Conservation (phyloP, 2,113 vertebrate genomes). For the Maylandia zebra region DNA sequence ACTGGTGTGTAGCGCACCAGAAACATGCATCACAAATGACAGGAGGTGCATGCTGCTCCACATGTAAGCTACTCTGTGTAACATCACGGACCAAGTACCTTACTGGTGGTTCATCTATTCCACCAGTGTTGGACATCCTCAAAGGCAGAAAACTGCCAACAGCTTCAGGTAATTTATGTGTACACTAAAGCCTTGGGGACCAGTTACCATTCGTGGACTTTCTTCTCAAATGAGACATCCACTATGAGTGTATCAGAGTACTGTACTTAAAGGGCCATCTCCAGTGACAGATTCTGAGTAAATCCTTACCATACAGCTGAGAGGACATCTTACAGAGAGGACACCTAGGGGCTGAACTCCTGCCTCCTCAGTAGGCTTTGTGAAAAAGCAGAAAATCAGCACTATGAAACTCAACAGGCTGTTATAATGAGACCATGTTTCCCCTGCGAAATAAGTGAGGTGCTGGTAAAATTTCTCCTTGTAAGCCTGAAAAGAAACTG, state of each 20-base stretch:
- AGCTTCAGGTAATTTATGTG: background rate
- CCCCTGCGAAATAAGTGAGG: background rate
- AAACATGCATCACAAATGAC: background rate
- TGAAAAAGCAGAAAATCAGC: background rate
- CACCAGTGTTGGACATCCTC: background rate
- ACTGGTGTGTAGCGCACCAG: background rate
- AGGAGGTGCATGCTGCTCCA: background rate
- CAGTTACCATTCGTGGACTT: background rate
- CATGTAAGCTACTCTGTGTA: background rate
- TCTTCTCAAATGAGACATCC: background rate
- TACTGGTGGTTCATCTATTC: background rate
- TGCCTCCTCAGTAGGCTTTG: background rate
- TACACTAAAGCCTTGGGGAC: background rate
- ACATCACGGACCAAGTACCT: background rate
- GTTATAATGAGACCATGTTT: background rate
- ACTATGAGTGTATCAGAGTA: background rate
- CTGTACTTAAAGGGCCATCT: background rate
- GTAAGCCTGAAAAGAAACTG: background rate
- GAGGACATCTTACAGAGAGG: background rate
- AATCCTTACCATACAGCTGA: background rate
- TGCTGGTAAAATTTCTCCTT: background rate
- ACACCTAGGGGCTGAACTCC: background rate
- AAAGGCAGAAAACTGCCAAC: background rate
- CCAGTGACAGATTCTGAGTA: background rate
- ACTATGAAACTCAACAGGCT: background rate